Base-by-base conservation (phyloP, 2,888 invertebrate genomes). In the Drosophila pseudotalamancana region DNA sequence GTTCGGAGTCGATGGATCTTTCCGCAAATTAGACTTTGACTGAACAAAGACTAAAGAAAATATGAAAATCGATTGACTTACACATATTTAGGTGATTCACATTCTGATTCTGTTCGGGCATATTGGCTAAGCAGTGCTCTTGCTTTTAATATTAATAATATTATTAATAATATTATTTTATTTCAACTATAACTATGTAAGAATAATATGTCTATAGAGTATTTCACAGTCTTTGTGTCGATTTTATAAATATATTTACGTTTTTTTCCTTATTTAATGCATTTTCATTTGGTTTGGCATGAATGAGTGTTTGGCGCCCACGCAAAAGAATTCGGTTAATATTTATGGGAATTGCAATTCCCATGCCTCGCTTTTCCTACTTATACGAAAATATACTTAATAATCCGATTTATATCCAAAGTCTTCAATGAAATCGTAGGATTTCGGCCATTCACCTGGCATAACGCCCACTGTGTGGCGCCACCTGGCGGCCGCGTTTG, bases 1-100 rank as follows among this genome's bases (percentile, higher is more conserved):
- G 3, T 90, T 89, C 60, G 90, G 90, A 0, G 56, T 80, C 23
- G 87, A 87, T 0, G 90, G 90, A 14, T 87, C 90, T 1, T 90
- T 90, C 48, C 72, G 88, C 16, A 80, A 75, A 68, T 23, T 89
- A 9, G 63, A 78, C 46, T 72, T 88, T 27, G 87, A 89, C 67
- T 89, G 66, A 62, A 27, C 4, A 6, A 27, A n/a, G 14, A n/a
- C n/a, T n/a, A n/a, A n/a, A n/a, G n/a, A n/a, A n/a, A n/a, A n/a
- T n/a, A n/a, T n/a, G n/a, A n/a, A n/a, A n/a, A n/a, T n/a, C n/a
- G n/a, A n/a, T n/a, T n/a, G n/a, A n/a, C n/a, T n/a, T n/a, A n/a
- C n/a, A n/a, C n/a, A n/a, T n/a, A n/a, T n/a, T n/a, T n/a, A n/a
- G n/a, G n/a, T n/a, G n/a, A n/a, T n/a, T n/a, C n/a, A n/a, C n/a